Base-by-base conservation (phyloP, 2,113 vertebrate genomes). In the Cynoglossus semilaevis region DNA sequence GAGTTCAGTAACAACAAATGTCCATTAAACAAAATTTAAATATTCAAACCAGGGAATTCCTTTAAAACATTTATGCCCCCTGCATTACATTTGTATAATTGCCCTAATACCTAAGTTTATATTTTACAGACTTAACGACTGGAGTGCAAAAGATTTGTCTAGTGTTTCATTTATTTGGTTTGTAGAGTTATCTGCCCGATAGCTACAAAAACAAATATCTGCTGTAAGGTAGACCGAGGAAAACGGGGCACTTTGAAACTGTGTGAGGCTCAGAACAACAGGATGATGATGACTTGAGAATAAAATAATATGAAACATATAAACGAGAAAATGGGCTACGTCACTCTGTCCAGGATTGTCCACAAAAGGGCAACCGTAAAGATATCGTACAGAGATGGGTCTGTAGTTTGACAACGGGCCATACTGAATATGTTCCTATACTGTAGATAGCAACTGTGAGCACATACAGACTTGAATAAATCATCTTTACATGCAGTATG, bases 141-240 rank as follows among this genome's bases (percentile, higher is more conserved):
- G 40, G 22, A 55, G n/a, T 17, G 37, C 1, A 17, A 35, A 47
- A 29, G 52, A 15, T 47, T 55, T 42, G 15, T 42, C 62, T 52
- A 18, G 29, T 60, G 48, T 90, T 29, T 36, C 57, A 48, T 90
- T 90, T 88, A 88, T 88, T 90, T 84, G 75, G 70, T 67, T 87
- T 70, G 81, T 73, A 67, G 58, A 82, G 76, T 75, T 81, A 63
- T 63, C 72, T 63, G 64, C 70, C 71, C 71, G 58, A 70, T 72
- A 71, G 71, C 76, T 78, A 81, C 77, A 87, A 86, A 85, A 85
- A 81, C 61, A 81, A 77, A 51, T 48, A 45, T 34, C 42, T 51
- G 19, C 14, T 72, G 44, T 48, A 38, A 41, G 49, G 29, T 63
- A 36, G 52, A 48, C 52, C 63, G 74, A 74, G 50, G 59, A 70